Evolutionary conservation across 2,888 invertebrate genomes (phyloP), one percentile per base, ranked within the genome.

Genomic region (Xestia xanthographa): DNA sequence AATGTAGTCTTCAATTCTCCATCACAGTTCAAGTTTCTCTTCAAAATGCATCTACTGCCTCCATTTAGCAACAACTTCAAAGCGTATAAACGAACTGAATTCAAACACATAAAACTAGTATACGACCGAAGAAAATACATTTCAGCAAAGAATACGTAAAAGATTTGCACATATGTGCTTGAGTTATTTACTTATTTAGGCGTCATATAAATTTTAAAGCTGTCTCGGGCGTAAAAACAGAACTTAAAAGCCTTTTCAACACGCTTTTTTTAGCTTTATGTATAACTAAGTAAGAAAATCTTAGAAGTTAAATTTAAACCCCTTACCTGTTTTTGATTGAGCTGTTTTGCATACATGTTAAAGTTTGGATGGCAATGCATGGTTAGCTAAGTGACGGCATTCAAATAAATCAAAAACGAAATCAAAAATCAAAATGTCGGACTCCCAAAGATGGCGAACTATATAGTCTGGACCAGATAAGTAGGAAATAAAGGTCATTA

Each of bases 91-190:
- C 34, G 29, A 66, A 65, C 48, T 29, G 48, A 11, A 50, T 66
- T 60, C 58, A 60, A 14, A 22, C 20, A 66, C 38, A 66, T 74
- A 76, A 66, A 76, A 75, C 66, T 66, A 6, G 20, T 22, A 72
- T 73, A 76, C 41, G 66, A 74, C 20, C 41, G n/a, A 74, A n/a
- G 58, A 29, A 66, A 66, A 66, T 66, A 75, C 63, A 43, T 69
- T 76, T 69, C 26, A 41, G n/a, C 41, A 43, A 43, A 58, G 66
- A 67, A 72, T 65, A 71, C 63, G 63, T 65, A 50, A 43, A 72
- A 56, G 56, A 50, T 67, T 79, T 72, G 38, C 71, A 66, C 56
- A 45, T 74, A 56, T 66, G 9, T 48, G 60, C 8, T 29, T 29
- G 56, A 63, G 50, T 66, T 72, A 78, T 67, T 65, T 68, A 43